Evolutionary conservation across 2,888 invertebrate genomes (phyloP).

Genomic region (Syritta pipiens): DNA sequence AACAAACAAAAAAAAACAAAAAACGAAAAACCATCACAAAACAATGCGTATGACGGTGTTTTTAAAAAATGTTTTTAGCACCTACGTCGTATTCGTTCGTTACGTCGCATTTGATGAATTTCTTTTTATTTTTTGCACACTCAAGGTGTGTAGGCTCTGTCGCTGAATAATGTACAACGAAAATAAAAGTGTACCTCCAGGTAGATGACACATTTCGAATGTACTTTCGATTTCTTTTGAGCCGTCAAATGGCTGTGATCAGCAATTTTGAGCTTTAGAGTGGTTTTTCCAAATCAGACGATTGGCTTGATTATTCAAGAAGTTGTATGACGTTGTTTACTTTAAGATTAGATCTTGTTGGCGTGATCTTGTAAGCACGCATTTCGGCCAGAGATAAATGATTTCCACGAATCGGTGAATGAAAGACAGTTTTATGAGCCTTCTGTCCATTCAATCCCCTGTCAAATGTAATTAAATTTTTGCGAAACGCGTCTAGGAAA

Average conservation of each 20-base stretch:
- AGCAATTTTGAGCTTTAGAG: slow-evolving; percentile 22
- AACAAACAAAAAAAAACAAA: too few species aligned
- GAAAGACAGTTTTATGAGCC: slow-evolving; percentile 29
- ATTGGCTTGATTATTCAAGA: slow-evolving; percentile 21
- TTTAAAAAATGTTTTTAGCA: background rate
- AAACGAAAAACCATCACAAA: background rate
- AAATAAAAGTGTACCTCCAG: slow-evolving; percentile 11
- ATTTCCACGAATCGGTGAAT: slow-evolving; percentile 27
- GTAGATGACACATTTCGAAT: slow-evolving; percentile 56
- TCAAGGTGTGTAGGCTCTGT: slow-evolving; percentile 38
- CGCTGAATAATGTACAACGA: slow-evolving; percentile 19
- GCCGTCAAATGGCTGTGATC: slow-evolving; percentile 23
- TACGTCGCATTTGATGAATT: background rate
- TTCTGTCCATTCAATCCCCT: slow-evolving; percentile 27
- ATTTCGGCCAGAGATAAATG: slow-evolving; percentile 14
- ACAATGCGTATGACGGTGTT: slow-evolving; percentile 12
- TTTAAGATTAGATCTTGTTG: too few species aligned
- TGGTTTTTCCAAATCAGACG: slow-evolving; percentile 17
- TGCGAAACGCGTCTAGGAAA: slow-evolving; percentile 3
- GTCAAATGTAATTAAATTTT: slow-evolving; percentile 34
- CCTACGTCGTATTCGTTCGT: slow-evolving; percentile 3
- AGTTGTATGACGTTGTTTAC: too few species aligned
- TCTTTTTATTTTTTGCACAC: slow-evolving; percentile 5
- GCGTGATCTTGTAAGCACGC: too few species aligned
- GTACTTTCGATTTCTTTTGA: slow-evolving; percentile 53